Conservation (phyloP, 2,113 vertebrate species). For the Pongo pygmaeus region DNA sequence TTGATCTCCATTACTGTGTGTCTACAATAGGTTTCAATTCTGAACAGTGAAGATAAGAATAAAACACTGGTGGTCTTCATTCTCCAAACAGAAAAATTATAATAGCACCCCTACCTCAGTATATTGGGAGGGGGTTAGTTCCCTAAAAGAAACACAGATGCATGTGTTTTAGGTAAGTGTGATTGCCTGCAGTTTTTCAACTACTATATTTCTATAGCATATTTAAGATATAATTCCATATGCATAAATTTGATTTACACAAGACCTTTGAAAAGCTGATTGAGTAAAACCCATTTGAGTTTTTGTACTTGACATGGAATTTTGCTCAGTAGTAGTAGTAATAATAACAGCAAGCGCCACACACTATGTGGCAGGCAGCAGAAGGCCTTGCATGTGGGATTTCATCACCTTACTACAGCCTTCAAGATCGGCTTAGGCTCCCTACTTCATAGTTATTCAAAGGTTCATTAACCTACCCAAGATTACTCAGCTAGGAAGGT, state of each 20-base stretch:
- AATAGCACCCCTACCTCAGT: background rate
- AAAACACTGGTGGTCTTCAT: background rate
- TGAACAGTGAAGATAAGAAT: background rate
- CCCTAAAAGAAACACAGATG: background rate
- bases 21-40: background rate
- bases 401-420: background rate
- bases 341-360: background rate
- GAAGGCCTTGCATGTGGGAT: background rate
- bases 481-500: background rate
- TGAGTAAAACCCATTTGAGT: background rate
- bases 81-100: background rate
- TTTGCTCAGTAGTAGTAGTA: background rate
- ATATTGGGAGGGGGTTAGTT: background rate
- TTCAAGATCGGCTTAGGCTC: background rate
- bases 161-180: background rate
- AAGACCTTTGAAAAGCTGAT: background rate
- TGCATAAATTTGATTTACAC: background rate
- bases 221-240: background rate
- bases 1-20: background rate
- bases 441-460: background rate
- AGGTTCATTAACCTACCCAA: background rate
- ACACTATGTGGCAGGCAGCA: background rate
- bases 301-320: background rate
- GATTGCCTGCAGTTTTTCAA: background rate
- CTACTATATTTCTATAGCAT: background rate